Percentiles rank a stretch among this genome's conserved stretches.
phyloP scores from a whole-genome alignment of 2,888 invertebrate species.

The Oligia strigilis region DNA sequence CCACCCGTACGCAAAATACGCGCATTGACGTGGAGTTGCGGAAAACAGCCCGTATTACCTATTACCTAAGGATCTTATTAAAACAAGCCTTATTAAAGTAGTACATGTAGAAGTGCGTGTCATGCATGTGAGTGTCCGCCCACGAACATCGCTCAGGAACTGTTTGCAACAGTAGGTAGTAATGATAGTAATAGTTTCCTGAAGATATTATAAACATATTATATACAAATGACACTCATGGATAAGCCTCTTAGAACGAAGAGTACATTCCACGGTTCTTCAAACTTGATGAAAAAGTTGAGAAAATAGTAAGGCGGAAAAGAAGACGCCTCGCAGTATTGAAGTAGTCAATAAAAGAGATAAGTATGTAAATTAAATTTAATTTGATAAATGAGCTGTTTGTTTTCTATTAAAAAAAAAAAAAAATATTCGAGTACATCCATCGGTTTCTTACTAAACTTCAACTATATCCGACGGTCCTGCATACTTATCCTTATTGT shows the following conservation, averaged over 20 bases:
- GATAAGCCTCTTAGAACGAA: background rate
- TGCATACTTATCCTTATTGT: too few species aligned
- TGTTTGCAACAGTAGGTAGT: background rate
- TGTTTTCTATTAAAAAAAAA: too few species aligned
- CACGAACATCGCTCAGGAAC: slow-evolving; percentile 20
- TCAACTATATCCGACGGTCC: too few species aligned
- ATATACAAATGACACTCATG: background rate
- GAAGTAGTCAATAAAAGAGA: background rate
- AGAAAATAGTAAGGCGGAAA: background rate
- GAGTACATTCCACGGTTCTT: background rate
- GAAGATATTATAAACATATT: background rate
- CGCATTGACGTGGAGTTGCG: too few species aligned
- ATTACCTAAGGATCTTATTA: background rate
- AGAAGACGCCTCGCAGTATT: background rate
- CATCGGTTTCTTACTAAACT: too few species aligned
- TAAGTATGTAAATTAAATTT: too few species aligned
- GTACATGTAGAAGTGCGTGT: background rate
- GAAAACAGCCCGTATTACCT: too few species aligned
- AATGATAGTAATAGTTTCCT: slow-evolving; percentile 11
- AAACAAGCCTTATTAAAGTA: background rate
- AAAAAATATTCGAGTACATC: too few species aligned
- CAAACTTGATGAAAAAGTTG: background rate
- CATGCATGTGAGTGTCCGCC: slow-evolving; percentile 6
- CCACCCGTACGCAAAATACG: too few species aligned
- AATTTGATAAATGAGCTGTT: too few species aligned